Evolutionary conservation across 2,797 vertebrate species (phyloP).

Genomic region (Gambusia yucatana): DNA sequence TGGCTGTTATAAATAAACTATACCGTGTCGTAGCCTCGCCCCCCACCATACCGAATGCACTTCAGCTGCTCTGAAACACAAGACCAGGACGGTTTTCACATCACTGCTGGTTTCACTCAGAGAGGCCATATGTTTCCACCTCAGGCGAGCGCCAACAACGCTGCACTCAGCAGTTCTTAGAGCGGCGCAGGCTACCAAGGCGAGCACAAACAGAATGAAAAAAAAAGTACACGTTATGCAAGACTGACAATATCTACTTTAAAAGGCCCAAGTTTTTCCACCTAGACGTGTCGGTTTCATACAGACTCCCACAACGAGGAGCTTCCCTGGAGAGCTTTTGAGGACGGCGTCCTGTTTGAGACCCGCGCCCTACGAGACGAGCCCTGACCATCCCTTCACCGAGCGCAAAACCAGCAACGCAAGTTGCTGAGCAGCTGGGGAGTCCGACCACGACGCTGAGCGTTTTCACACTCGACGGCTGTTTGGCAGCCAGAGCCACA

Average conservation of each 20-base stretch:
- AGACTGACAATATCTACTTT: conserved; percentile 7
- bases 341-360: conserved; percentile 38
- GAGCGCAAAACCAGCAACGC: conserved; percentile 16
- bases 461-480: conserved; percentile 40
- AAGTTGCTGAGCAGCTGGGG: conserved; percentile 18
- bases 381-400: conserved; percentile 34
- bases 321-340: conserved; percentile 41
- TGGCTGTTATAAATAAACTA: background rate
- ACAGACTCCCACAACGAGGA: background rate
- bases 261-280: conserved; percentile 17
- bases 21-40: background rate
- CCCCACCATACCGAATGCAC: conserved; percentile 39
- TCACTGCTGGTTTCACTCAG: conserved; percentile 75
- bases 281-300: background rate
- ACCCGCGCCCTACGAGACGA: conserved; percentile 26
- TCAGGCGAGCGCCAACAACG: conserved; percentile 60
- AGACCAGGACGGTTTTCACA: conserved; percentile 65
- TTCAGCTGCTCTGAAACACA: conserved; percentile 58
- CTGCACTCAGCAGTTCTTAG: conserved; percentile 73
- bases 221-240: conserved; percentile 5
- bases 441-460: conserved; percentile 51
- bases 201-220: conserved; percentile 34
- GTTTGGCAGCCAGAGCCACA: conserved; percentile 12
- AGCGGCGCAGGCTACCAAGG: conserved; percentile 47
- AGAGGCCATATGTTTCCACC: conserved; percentile 78